Evolutionary conservation across 2,113 vertebrate genomes (phyloP).

Genomic region (Corythornis cristatus): DNA sequence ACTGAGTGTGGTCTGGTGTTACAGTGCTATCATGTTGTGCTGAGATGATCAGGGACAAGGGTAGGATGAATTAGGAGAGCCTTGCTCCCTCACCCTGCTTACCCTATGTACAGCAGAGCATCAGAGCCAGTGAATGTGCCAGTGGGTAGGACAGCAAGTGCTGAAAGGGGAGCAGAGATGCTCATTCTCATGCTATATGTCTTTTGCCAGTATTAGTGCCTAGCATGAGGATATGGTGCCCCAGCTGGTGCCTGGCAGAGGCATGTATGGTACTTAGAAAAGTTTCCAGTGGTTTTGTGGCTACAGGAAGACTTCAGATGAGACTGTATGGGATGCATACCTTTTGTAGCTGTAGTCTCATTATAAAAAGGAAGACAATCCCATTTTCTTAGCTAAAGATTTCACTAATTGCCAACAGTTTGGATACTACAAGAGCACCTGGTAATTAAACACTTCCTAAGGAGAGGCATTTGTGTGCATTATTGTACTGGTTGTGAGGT

Average conservation of each 20-base stretch:
- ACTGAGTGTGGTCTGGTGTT: neutral
- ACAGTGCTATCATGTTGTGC: neutral
- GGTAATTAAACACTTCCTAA: neutral
- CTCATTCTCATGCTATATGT: neutral
- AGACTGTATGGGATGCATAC: neutral
- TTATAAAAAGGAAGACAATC: neutral
- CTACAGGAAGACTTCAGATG: neutral
- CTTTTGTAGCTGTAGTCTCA: neutral
- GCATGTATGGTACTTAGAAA: accelerated
- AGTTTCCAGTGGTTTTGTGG: neutral
- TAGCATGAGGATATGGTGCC: neutral
- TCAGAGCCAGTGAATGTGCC: neutral
- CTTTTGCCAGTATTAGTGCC: neutral
- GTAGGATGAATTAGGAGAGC: neutral
- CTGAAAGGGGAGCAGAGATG: neutral
- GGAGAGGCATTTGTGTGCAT: neutral
- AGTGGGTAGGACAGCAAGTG: neutral
- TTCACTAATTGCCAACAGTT: neutral
- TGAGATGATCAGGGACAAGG: accelerated
- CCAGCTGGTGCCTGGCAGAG: accelerated
- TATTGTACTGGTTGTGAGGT: neutral
- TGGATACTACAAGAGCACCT: neutral
- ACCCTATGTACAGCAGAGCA: neutral
- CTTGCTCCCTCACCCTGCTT: neutral
- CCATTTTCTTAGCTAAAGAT: neutral